Percentiles rank a stretch among this genome's conserved stretches.
Conservation (phyloP, 2,113 vertebrate species). For the Colossoma macropomum region DNA sequence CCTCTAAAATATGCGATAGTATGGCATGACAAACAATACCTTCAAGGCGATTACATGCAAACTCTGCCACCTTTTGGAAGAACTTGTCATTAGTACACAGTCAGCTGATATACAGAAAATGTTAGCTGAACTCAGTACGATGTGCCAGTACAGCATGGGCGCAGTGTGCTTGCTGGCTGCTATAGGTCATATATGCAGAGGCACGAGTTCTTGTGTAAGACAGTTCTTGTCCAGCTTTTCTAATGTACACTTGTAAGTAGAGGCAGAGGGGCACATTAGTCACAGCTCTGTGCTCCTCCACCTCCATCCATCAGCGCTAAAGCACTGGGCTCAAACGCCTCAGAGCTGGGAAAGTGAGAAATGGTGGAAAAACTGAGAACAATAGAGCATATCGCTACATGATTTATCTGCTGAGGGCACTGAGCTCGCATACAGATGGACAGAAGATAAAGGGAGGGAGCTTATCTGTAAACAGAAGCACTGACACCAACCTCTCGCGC, state of each 20-base stretch:
- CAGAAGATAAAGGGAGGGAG: slow-evolving; percentile 45
- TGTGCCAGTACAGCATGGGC: background rate
- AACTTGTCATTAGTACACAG: no score
- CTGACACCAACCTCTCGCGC: slow-evolving; percentile 33
- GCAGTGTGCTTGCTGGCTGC: background rate
- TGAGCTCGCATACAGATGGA: slow-evolving; percentile 59
- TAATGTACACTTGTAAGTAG: slow-evolving; percentile 31
- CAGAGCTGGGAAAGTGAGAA: slow-evolving; percentile 31
- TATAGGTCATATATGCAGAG: slow-evolving; percentile 17
- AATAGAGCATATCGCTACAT: slow-evolving; percentile 44
- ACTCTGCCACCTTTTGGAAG: background rate
- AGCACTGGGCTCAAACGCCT: slow-evolving; percentile 13
- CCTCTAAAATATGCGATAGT: background rate
- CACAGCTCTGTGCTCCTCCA: slow-evolving; percentile 13
- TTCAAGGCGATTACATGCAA: background rate
- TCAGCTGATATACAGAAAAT: background rate
- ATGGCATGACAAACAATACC: background rate
- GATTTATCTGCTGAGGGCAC: slow-evolving; percentile 50
- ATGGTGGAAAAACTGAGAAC: slow-evolving; percentile 9
- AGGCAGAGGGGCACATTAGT: slow-evolving; percentile 31
- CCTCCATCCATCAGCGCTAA: slow-evolving; percentile 24
- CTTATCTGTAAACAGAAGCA: slow-evolving; percentile 56
- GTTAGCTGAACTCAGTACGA: background rate
- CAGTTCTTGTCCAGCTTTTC: slow-evolving; percentile 1
- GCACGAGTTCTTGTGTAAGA: slow-evolving; percentile 23